Percentiles rank a stretch among this genome's conserved stretches.
These are phyloP conservation scores for Colossoma macropomum DNA, from an alignment of 2,113 vertebrate genomes.

Conservation along the genomic window DNA sequence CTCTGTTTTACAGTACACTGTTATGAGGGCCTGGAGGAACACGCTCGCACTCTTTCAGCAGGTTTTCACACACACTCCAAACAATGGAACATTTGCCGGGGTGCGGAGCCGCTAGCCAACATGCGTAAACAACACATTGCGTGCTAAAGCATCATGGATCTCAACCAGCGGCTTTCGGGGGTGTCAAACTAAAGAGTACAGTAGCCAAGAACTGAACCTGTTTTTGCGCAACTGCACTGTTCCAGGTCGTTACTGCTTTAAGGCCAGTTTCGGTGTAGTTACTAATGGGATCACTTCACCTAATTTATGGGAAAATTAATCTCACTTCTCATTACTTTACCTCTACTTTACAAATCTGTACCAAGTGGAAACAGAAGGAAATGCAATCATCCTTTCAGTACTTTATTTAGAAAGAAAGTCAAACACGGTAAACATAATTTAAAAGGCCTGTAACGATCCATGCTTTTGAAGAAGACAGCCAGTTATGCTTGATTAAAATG, in stretches of 20 bases:
- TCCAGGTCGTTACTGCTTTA: neutral
- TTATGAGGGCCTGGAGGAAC: constrained; percentile 25
- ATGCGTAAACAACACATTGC: constrained; percentile 33
- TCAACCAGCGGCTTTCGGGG: neutral
- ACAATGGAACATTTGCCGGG: constrained; percentile 39
- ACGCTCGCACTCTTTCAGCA: constrained; percentile 28
- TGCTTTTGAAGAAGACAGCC: too few species aligned
- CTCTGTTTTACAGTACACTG: constrained; percentile 33
- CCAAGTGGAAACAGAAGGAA: too few species aligned
- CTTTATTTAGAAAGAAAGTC: too few species aligned
- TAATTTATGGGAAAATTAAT: too few species aligned
- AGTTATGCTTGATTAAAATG: too few species aligned
- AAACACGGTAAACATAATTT: too few species aligned
- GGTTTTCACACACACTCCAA: constrained; percentile 25
- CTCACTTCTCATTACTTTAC: too few species aligned
- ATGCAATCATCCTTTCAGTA: too few species aligned
- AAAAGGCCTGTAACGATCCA: too few species aligned
- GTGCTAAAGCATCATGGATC: constrained; percentile 33
- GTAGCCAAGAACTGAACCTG: constrained; percentile 23
- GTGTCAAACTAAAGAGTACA: constrained; percentile 7
- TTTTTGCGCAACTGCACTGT: neutral
- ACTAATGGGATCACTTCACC: too few species aligned
- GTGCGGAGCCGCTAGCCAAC: constrained; percentile 22
- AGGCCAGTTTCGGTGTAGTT: neutral
- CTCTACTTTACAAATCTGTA: too few species aligned